These are phyloP conservation scores for Trachythela sp. DNA, from an alignment of 64 coral and sea anemone species.

Conservation along the genomic window DNA sequence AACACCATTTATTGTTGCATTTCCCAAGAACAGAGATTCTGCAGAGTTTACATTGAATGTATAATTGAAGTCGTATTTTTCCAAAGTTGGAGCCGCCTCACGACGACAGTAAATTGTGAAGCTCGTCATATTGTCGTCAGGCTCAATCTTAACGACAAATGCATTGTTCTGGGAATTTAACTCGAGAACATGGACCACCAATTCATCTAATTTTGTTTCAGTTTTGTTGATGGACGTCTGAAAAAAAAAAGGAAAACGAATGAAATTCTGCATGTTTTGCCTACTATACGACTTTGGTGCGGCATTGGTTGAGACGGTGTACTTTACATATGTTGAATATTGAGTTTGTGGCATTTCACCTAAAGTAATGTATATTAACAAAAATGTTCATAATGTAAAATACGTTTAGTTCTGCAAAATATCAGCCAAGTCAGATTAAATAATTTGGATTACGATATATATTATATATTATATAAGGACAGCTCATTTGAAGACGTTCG, in stretches of 20 bases:
- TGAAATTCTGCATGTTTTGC: no score
- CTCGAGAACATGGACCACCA: not conserved
- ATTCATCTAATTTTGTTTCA: not conserved
- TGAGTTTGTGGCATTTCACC: no score
- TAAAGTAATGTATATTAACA: no score
- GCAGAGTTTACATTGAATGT: not conserved
- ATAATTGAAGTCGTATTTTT: not conserved
- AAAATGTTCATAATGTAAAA: no score
- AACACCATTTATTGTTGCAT: not conserved
- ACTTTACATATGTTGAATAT: no score
- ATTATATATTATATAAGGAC: no score
- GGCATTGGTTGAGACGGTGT: no score
- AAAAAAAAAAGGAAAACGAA: not conserved
- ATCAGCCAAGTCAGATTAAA: no score
- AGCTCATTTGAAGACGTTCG: no score
- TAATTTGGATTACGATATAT: no score
- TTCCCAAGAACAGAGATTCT: not conserved
- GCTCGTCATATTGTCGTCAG: not conserved
- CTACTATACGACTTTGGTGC: no score
- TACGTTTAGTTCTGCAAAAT: no score
- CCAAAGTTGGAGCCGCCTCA: not conserved
- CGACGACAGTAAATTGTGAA: not conserved
- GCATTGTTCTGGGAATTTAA: not conserved
- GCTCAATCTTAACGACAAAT: not conserved
- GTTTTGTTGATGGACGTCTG: not conserved